These are phyloP conservation scores for Oreohelix idahoensis DNA, from an alignment of 1,140 invertebrate species.

Conservation along the genomic window DNA sequence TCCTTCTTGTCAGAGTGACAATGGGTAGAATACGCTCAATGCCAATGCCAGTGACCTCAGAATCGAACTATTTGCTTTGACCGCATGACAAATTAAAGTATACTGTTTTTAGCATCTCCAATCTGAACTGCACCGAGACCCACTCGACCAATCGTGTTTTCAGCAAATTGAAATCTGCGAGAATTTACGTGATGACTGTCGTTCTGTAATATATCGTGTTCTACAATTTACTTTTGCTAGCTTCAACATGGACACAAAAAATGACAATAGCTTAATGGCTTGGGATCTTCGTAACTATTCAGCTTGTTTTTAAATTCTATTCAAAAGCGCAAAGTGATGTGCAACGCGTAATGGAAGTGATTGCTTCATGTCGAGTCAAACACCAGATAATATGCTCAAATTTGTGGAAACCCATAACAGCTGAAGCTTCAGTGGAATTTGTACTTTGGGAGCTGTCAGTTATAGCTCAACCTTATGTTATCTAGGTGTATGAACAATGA, in stretches of 20 bases:
- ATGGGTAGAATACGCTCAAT: background rate
- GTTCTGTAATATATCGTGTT: background rate
- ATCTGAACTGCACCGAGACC: background rate
- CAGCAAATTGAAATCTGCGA: conserved; percentile 1
- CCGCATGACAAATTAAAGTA: background rate
- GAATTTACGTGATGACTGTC: background rate
- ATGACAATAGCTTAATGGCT: conserved; percentile 2
- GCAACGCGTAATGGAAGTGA: background rate
- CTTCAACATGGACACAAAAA: background rate
- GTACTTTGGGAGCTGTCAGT: background rate
- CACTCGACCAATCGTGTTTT: background rate
- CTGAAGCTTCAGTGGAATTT: background rate
- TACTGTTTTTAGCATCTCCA: background rate
- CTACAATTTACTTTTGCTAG: background rate
- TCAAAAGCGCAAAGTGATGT: background rate
- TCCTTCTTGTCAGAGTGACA: conserved; percentile 1
- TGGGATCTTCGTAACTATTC: background rate
- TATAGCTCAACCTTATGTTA: background rate
- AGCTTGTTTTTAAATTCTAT: background rate
- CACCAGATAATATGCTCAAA: background rate
- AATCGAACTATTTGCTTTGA: conserved; percentile 8
- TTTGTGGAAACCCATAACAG: background rate
- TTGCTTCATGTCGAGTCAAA: background rate
- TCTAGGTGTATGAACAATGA: background rate
- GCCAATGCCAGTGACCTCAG: background rate